A percentile compares a stretch with the other conserved stretches of the same genome.
Conservation (phyloP, 2,888 invertebrate species). For the Pemphredon lugubris region DNA sequence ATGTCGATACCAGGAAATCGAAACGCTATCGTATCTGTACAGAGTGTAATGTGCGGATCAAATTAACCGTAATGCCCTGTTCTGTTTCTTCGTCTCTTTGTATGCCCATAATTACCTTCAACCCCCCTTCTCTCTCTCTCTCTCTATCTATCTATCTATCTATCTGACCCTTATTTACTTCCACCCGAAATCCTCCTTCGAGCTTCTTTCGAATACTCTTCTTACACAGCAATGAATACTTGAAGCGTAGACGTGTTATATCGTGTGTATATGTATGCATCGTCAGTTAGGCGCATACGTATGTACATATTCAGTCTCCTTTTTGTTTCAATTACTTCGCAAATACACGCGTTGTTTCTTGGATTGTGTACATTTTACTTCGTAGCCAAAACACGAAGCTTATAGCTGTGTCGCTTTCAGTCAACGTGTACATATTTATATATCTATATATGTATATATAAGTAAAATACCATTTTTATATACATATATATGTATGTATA, state of each 20-base stretch:
- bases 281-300: slow-evolving; percentile 49
- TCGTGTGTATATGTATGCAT: slow-evolving; percentile 48
- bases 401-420: slow-evolving; percentile 79
- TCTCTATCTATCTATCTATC: neutral
- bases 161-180: neutral
- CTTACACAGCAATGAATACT: slow-evolving; percentile 34
- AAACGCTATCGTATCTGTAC: slow-evolving; percentile 20
- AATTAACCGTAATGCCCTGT: slow-evolving; percentile 28
- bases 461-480: slow-evolving; percentile 10
- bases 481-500: slow-evolving; percentile 35
- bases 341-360: slow-evolving; percentile 45
- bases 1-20: slow-evolving; percentile 24
- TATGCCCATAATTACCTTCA: slow-evolving; percentile 4
- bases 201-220: slow-evolving; percentile 9
- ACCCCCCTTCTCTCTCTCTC: neutral
- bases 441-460: slow-evolving; percentile 32
- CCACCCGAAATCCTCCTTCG: neutral
- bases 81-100: slow-evolving; percentile 38
- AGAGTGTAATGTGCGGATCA: slow-evolving; percentile 26
- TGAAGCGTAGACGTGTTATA: slow-evolving; percentile 35
- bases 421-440: slow-evolving; percentile 70
- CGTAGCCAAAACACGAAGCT: slow-evolving; percentile 73
- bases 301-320: slow-evolving; percentile 23
- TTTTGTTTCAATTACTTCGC: slow-evolving; percentile 12
- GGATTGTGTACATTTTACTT: slow-evolving; percentile 47